Base-by-base conservation (phyloP, 2,797 vertebrate genomes). In the Astyanax mexicanus region DNA sequence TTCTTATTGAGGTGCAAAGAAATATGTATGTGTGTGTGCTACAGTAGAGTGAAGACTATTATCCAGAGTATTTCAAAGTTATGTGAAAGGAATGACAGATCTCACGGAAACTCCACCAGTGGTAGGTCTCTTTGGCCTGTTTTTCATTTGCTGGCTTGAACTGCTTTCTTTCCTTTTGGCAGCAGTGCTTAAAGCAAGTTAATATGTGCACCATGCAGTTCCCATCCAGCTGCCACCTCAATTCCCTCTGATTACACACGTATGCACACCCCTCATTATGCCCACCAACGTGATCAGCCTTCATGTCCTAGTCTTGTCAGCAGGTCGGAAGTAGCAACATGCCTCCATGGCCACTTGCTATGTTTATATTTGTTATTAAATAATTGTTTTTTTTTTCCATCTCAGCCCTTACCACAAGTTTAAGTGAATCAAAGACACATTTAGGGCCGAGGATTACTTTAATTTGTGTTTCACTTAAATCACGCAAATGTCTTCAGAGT, bases 261-360 rank as follows among this genome's bases (percentile, higher is more conserved):
- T 52, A 73, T 68, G 55, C 73, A 76, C 25, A 45, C 37, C 45
- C 55, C 77, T 78, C 77, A 78, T 73, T 69, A 69, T 72, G 23
- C 69, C 69, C 62, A 72, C 52, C 76, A 60, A 29, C 38, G 35
- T 69, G 54, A 78, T 61, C 66, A 62, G 70, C n/a, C 70, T 73
- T 51, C 47, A 54, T 70, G 61, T 61, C 45, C 77, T 73, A 55
- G 35, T 54, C 70, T 73, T 54, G 64, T 73, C 70, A 62, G 54
- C 38, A 54, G 12, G 19, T 72, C 62, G 25, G 70, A 78, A 78
- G 64, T 73, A 73, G 64, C 65, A 52, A 27, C 65, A n/a, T 40
- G 8, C 9, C 32, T 61, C 8, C 4, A 10, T 45, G 62, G 23
- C 19, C 54, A 51, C 37, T 72, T 27, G 57, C 10, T 51, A 60